Base-by-base conservation (phyloP, 30 jellyfish, hydroid and myxozoan genomes). In the Sanderia malayensis region DNA sequence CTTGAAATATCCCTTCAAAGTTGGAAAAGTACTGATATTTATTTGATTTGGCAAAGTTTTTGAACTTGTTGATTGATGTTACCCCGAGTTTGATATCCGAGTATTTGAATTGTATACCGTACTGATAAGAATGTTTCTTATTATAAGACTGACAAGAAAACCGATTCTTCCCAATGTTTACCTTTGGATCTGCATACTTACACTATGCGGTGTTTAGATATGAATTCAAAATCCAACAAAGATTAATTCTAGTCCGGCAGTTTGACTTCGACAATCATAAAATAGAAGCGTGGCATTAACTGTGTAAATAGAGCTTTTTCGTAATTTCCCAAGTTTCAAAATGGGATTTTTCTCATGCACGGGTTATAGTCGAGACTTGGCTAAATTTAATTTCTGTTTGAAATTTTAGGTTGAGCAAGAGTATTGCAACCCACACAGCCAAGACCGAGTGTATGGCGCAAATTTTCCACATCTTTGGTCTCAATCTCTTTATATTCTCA, bases 391-490 rank as follows among this genome's bases (percentile, higher is more conserved):
- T 37, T 37, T 37, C 52, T 6, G 52, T 37, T 4, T 37, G 52
- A 37, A 6, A 37, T 37, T 58, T 25, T 67, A 92, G 98, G 90
- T 92, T 10, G 95, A 93, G 18, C 70, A 57, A 25, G 99, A 94
- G 46, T 77, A 70, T 76, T 58, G 71, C 27, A 57, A 59, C 60
- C 99, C 99, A 3, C 96, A 88, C 80, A 79, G 96, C 37, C 99
- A 94, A 76, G 85, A 86, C n/a, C 66, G 99, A 47, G 25, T 75
- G 24, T 87, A 73, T 61, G 97, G 97, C 23, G 64, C 63, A 31
- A 94, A 85, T 52, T 52, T 88, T 31, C 99, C 99, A 0, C 97
- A 86, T 30, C 79, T 94, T 2, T 94, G 99, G 99, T 74, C 98
- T 6, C 99, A 94, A 55, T 94, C 99, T 31, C 89, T 94, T 26